Evolutionary conservation across 2,797 vertebrate species (phyloP).

Genomic region (Limosa lapponica): DNA sequence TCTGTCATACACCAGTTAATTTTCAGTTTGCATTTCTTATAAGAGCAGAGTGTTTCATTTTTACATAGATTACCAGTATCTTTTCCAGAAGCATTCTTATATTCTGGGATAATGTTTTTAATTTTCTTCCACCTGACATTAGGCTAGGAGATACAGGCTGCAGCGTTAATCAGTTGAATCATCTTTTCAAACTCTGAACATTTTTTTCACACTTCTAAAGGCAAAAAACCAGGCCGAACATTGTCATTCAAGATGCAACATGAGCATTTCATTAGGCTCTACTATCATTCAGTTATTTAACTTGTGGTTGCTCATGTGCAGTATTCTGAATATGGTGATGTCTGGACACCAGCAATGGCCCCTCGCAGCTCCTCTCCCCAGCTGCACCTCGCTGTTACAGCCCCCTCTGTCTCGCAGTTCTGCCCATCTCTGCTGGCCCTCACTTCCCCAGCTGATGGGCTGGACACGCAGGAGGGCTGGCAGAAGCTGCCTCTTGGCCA

Average conservation of each 20-base stretch:
- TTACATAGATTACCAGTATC: neutral
- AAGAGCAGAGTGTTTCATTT: neutral
- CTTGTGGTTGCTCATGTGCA: neutral
- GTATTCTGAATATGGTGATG: neutral
- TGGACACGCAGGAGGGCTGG: fast-evolving
- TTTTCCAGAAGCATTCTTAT: neutral
- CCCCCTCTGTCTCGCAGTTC: neutral
- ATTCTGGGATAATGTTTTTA: neutral
- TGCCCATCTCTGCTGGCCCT: neutral
- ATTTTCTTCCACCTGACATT: neutral
- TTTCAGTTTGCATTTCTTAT: neutral
- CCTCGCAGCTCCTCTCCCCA: neutral
- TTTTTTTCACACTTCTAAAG: neutral
- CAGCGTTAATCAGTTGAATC: neutral
- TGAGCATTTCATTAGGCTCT: neutral
- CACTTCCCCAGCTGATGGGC: neutral
- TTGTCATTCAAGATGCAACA: neutral
- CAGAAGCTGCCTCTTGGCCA: neutral
- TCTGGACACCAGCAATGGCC: neutral
- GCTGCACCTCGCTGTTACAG: neutral
- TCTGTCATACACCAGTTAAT: neutral
- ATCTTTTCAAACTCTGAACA: neutral
- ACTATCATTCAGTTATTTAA: neutral
- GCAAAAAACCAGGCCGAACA: neutral
- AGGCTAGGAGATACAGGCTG: neutral